phyloP scores from a whole-genome alignment of 2,113 vertebrate genomes.

The Urocitellus parryii region DNA sequence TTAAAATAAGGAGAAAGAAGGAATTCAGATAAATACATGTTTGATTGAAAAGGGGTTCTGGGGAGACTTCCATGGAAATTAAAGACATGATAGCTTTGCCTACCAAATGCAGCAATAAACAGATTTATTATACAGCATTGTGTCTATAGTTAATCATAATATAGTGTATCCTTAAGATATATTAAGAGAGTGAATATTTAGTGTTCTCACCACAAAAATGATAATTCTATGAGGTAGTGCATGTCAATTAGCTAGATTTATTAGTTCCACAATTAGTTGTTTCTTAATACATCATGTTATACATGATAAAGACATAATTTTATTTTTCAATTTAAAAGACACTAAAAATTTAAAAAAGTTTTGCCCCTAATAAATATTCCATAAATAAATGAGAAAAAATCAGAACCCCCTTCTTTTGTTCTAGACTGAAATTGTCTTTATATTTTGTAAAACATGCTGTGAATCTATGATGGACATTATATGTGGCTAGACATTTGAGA shows the following conservation, averaged over 20 bases:
- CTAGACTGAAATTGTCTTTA: conserved; percentile 66
- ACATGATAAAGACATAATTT: neutral
- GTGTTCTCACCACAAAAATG: neutral
- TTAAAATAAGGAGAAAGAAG: neutral
- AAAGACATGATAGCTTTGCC: conserved; percentile 92
- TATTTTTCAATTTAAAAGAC: neutral
- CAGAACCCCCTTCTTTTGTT: conserved; percentile 71
- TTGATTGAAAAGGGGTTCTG: conserved; percentile 87
- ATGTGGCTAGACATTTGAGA: no score
- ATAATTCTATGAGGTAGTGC: no score
- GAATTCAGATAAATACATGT: neutral
- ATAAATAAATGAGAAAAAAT: neutral
- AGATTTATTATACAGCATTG: neutral
- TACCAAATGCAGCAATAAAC: conserved; percentile 93
- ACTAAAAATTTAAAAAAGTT: neutral
- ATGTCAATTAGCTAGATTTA: neutral
- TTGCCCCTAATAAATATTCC: neutral
- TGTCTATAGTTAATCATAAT: neutral
- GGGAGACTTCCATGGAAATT: conserved; percentile 92
- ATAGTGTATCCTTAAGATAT: neutral
- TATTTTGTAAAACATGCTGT: conserved; percentile 59
- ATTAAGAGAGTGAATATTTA: neutral
- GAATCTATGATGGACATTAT: neutral
- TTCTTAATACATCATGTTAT: neutral
- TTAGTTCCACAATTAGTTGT: neutral